A percentile compares a stretch with the other conserved stretches of the same genome.
Conservation (phyloP, 2,888 invertebrate species). For the Steinernema hermaphroditum region DNA sequence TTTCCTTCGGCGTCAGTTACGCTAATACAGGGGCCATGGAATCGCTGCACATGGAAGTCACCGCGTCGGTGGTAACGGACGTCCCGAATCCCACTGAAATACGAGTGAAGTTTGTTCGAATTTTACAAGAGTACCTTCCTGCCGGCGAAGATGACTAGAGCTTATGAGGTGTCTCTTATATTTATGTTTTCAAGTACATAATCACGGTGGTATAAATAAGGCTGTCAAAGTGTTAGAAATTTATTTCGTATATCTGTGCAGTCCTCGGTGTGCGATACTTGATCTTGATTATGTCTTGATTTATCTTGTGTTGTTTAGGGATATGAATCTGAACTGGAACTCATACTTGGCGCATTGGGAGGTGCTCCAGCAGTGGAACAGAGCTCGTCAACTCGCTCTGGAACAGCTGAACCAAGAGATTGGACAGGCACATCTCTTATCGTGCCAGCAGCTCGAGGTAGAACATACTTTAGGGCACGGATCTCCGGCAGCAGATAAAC, state of each 20-base stretch:
- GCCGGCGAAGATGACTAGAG: slow-evolving; percentile 82
- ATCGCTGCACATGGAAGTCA: slow-evolving; percentile 76
- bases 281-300: too few relatives aligned
- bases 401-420: not conserved
- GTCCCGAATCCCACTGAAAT: slow-evolving; percentile 78
- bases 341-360: slow-evolving; percentile 22
- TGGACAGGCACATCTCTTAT: not conserved
- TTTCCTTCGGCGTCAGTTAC: not conserved
- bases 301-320: too few relatives aligned
- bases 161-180: not conserved
- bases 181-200: too few relatives aligned
- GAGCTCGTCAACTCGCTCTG: not conserved
- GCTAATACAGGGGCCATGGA: slow-evolving; percentile 87
- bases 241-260: slow-evolving; percentile 12
- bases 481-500: too few relatives aligned
- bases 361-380: not conserved
- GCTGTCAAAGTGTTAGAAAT: too few relatives aligned
- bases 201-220: too few relatives aligned
- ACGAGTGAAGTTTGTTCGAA: slow-evolving; percentile 87
- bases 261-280: too few relatives aligned
- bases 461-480: too few relatives aligned
- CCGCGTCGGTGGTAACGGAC: slow-evolving; percentile 49
- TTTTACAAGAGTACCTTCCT: slow-evolving; percentile 94
- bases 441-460: not conserved
- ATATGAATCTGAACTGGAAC: not conserved